Conservation (phyloP, 2,888 invertebrate species). For the Lasius fuliginosus region DNA sequence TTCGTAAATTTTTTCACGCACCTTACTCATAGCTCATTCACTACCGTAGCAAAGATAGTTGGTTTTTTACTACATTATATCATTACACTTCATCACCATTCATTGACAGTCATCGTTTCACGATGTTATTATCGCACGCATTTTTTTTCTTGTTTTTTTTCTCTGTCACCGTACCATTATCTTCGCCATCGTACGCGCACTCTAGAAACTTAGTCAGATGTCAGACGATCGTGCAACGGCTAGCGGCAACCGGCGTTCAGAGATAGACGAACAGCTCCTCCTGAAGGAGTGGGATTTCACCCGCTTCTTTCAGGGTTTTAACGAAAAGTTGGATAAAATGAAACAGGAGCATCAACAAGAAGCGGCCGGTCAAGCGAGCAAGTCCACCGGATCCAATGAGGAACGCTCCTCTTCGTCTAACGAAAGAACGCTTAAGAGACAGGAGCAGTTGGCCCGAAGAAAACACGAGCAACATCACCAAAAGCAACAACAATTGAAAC, state of each 20-base stretch:
- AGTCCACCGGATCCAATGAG: slow-evolving; percentile 74
- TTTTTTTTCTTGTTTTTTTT: slow-evolving; percentile 80
- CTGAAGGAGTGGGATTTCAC: slow-evolving; percentile 96
- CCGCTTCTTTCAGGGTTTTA: slow-evolving; percentile 91
- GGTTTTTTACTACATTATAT: slow-evolving; percentile 47
- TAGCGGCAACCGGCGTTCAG: slow-evolving; percentile 86
- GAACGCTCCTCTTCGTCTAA: slow-evolving; percentile 78
- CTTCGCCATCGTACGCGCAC: slow-evolving; percentile 77
- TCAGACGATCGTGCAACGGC: slow-evolving; percentile 82
- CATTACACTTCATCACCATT: slow-evolving; percentile 66
- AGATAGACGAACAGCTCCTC: slow-evolving; percentile 92
- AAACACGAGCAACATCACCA: slow-evolving; percentile 75
- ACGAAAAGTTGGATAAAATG: slow-evolving; percentile 85
- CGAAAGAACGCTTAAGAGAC: slow-evolving; percentile 79
- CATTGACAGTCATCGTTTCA: slow-evolving; percentile 65
- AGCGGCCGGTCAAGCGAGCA: slow-evolving; percentile 66
- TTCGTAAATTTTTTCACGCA: background rate
- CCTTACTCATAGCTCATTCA: slow-evolving; percentile 37
- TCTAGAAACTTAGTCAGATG: slow-evolving; percentile 84
- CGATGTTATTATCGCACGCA: slow-evolving; percentile 85
- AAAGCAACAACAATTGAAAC: slow-evolving; percentile 86
- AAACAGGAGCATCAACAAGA: slow-evolving; percentile 85
- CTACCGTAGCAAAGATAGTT: slow-evolving; percentile 61
- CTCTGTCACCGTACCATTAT: slow-evolving; percentile 75
- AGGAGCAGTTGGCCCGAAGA: slow-evolving; percentile 76